Evolutionary conservation across 2,797 vertebrate species (phyloP).

Genomic region (Tarsius wallacei): DNA sequence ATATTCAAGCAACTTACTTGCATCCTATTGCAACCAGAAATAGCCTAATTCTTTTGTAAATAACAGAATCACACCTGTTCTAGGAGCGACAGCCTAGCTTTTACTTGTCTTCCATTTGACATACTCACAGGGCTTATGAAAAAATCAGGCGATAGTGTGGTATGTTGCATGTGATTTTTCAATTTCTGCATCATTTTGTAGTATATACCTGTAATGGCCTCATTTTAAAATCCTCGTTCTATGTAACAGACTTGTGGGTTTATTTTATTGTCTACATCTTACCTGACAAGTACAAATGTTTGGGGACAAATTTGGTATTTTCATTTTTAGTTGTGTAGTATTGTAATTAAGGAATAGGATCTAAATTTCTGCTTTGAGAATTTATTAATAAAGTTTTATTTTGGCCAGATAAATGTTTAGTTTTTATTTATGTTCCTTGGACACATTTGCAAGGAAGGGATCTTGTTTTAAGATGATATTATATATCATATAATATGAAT

Average conservation of each 20-base stretch:
- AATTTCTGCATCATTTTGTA: conserved; percentile 38
- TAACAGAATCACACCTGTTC: neutral
- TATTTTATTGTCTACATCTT: conserved; percentile 9
- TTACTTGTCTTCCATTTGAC: conserved; percentile 33
- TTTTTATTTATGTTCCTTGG: conserved; percentile 40
- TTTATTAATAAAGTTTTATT: conserved; percentile 46
- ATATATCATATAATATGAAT: neutral
- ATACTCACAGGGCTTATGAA: neutral
- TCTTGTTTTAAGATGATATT: conserved; percentile 33
- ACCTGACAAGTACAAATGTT: neutral
- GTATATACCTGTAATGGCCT: neutral
- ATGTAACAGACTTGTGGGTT: neutral
- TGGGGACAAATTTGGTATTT: conserved; percentile 22
- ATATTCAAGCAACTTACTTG: neutral
- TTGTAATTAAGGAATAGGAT: conserved; percentile 2
- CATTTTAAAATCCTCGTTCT: conserved; percentile 34
- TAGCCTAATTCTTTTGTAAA: conserved; percentile 15
- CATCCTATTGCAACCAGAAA: neutral
- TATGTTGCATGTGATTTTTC: neutral
- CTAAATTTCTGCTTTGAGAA: conserved; percentile 61
- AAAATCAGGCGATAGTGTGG: neutral
- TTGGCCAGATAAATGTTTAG: conserved; percentile 45
- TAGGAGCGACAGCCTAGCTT: neutral
- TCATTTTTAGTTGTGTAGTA: conserved; percentile 40
- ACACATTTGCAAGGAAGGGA: conserved; percentile 17